Percentiles rank a stretch among this genome's conserved stretches.
phyloP scores from a whole-genome alignment of 2,888 invertebrate species.

The Eulithis testata region DNA sequence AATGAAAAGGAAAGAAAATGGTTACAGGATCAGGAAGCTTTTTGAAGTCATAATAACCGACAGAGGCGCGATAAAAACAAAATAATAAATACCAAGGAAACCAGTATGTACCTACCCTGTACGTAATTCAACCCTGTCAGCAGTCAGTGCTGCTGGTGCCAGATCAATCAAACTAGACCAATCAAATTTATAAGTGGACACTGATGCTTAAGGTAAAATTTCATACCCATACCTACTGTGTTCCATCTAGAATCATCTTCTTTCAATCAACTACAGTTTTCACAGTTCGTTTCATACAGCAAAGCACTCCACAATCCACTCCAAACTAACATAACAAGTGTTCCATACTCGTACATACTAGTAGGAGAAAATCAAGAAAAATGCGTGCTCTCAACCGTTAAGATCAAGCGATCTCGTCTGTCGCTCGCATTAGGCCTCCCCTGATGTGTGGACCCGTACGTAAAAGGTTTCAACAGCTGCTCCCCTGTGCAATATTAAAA shows the following conservation, averaged over 20 bases:
- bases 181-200: no score
- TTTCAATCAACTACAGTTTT: background rate
- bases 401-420: slow-evolving; percentile 60
- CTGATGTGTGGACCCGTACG: slow-evolving; percentile 47
- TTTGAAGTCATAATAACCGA: no score
- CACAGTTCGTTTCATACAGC: slow-evolving; percentile 5
- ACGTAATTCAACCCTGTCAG: no score
- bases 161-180: no score
- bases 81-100: no score
- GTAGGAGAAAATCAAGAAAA: slow-evolving; percentile 55
- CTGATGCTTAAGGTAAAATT: no score
- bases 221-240: no score
- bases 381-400: slow-evolving; percentile 55
- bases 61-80: no score
- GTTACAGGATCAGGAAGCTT: no score
- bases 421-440: slow-evolving; percentile 62
- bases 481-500: slow-evolving; percentile 75
- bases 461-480: slow-evolving; percentile 77
- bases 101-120: no score
- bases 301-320: slow-evolving; percentile 25
- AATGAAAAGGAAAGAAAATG: no score
- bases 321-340: slow-evolving; percentile 41
- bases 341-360: slow-evolving; percentile 30
- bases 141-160: no score
- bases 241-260: background rate